These are phyloP conservation scores for Heliconius nattereri DNA, from an alignment of 1,140 invertebrate genomes.

Conservation along the genomic window DNA sequence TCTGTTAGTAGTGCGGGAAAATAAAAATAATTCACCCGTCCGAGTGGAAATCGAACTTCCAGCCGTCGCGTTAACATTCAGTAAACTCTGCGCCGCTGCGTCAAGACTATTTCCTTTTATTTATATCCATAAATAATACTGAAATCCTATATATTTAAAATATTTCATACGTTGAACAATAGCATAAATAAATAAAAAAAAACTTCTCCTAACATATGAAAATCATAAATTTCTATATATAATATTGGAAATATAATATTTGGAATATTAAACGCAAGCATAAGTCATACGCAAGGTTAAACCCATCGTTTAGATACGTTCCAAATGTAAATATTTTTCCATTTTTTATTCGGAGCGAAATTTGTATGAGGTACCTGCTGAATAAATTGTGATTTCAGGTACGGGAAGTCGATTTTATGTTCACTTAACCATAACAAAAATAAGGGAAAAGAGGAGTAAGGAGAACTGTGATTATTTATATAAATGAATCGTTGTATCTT, in stretches of 20 bases:
- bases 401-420: background rate
- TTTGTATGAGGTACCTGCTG: background rate
- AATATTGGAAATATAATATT: background rate
- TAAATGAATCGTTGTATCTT: background rate
- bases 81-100: too few relatives aligned
- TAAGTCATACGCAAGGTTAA: slow-evolving; percentile 10
- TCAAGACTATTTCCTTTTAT: too few relatives aligned
- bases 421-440: background rate
- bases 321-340: slow-evolving; percentile 13
- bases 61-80: too few relatives aligned
- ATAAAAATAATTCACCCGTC: too few relatives aligned
- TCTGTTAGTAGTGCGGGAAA: too few relatives aligned
- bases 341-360: slow-evolving; percentile 3
- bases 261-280: background rate
- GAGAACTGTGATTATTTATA: background rate
- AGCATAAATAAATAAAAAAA: background rate
- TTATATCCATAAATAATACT: too few relatives aligned
- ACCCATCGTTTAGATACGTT: slow-evolving; percentile 12
- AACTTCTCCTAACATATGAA: background rate
- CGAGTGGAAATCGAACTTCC: too few relatives aligned
- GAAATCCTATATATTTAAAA: too few relatives aligned
- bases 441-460: background rate
- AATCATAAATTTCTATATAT: background rate
- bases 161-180: background rate
- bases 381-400: slow-evolving; percentile 6